Base-by-base conservation (phyloP, 2,797 vertebrate species). In the Myotis myotis region DNA sequence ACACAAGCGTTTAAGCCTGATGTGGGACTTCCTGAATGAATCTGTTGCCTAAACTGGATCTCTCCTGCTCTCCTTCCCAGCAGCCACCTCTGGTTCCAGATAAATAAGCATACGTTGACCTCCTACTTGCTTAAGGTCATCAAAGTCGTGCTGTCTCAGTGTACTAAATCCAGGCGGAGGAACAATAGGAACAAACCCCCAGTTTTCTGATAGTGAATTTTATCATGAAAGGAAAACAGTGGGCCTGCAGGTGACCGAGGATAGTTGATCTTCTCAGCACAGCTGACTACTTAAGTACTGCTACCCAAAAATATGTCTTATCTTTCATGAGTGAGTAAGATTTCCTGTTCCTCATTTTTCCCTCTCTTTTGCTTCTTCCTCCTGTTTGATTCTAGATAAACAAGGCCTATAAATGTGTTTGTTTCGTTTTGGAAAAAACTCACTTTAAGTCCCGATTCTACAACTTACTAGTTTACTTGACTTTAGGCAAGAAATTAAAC, bases 11-110 rank as follows among this genome's bases (percentile, higher is more conserved):
- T 98, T 96, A 82, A 98, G 98, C 84, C 97, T 98, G 76, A 98
- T 98, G 84, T 98, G 97, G 97, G 96, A 97, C 96, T 98, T 98
- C 92, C 96, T 98, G 87, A 98, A 97, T 87, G 97, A 98, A 85
- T 97, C 97, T 86, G 81, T 96, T 94, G 89, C 97, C 79, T 96
- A 97, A 96, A 96, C 96, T 95, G 97, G 98, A 93, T 98, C 97
- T 66, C 96, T 97, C 70, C 97, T 96, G 75, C 98, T 98, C 84
- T 98, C 98, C 0, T 98, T 98, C 95, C 97, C 97, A 97, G 97
- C 96, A 87, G 98, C 98, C 93, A 98, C 97, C 80, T 98, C 98
- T 95, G 97, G 97, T 97, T 98, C 97, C 96, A 98, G 97, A 98
- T 98, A 98, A 97, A 98, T 98, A 95, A 97, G 94, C 94, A 95